Conservation (phyloP, 64 coral and sea anemone species). For the Actinia equina region DNA sequence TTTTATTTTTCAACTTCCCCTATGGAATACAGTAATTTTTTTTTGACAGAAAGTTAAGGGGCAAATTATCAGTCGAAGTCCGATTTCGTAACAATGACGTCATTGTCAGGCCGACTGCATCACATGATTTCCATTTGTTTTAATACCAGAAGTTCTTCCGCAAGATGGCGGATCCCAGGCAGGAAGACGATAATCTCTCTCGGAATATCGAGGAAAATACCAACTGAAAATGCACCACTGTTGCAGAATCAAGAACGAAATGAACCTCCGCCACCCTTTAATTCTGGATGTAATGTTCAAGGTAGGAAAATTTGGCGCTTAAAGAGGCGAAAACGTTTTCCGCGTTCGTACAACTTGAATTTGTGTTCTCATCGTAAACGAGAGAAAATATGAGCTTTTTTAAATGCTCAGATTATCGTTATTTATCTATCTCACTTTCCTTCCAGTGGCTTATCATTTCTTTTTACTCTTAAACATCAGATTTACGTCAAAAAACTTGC, state of each 20-base stretch:
- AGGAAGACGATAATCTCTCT: not conserved
- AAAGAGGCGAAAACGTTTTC: not conserved
- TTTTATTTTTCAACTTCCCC: too few relatives aligned
- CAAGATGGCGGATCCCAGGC: not conserved
- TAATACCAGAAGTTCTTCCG: not conserved
- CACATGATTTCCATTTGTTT: not conserved
- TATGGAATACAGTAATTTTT: too few relatives aligned
- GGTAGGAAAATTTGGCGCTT: constrained; percentile 6
- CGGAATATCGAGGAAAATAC: constrained; percentile 31
- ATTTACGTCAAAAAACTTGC: too few relatives aligned
- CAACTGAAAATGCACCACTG: constrained; percentile 78
- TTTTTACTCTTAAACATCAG: too few relatives aligned
- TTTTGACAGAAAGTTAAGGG: too few relatives aligned
- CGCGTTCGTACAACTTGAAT: not conserved
- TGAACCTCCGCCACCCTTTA: constrained; percentile 72
- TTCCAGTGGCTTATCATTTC: not conserved
- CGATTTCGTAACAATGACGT: not conserved
- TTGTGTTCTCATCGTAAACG: not conserved
- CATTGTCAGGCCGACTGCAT: not conserved
- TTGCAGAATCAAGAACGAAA: constrained; percentile 72
- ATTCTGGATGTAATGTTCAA: not conserved
- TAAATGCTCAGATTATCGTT: not conserved
- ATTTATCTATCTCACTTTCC: not conserved
- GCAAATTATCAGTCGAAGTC: too few relatives aligned
- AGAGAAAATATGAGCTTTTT: not conserved